Percentiles rank a stretch among this genome's conserved stretches.
phyloP scores from a whole-genome alignment of 2,797 vertebrate species.

The Petrocephalus sullivani region DNA sequence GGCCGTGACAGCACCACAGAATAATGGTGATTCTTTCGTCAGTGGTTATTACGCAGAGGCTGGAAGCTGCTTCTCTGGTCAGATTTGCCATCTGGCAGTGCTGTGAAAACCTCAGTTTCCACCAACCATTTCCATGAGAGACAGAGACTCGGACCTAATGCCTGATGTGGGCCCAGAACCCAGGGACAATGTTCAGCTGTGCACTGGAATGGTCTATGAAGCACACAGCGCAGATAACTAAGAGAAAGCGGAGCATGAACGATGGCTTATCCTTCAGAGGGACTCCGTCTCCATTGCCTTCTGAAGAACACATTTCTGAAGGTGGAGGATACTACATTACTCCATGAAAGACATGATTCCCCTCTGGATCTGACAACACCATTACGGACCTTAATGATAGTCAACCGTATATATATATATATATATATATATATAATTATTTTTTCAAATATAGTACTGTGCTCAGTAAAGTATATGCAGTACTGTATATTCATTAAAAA shows the following conservation, averaged over 20 bases:
- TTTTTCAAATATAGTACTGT: no score
- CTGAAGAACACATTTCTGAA: background rate
- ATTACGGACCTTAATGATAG: background rate
- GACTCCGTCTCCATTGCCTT: background rate
- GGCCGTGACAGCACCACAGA: background rate
- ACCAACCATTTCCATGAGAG: background rate
- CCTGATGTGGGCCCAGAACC: background rate
- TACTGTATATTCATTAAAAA: no score
- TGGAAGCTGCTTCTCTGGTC: background rate
- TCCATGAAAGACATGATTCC: background rate
- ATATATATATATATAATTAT: background rate
- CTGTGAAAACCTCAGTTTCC: background rate
- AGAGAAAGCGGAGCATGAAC: background rate
- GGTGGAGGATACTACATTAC: background rate
- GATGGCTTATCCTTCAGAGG: background rate
- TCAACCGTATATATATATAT: background rate
- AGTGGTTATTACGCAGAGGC: background rate
- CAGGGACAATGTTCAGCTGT: background rate
- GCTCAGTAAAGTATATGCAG: no score
- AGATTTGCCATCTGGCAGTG: background rate
- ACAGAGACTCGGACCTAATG: background rate
- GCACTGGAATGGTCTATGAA: background rate
- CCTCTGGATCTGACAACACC: background rate
- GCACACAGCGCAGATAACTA: background rate
- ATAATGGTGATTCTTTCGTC: background rate